Percentiles rank a stretch among this genome's conserved stretches.
Evolutionary conservation across 92 coral and sea anemone species (phyloP).

Genomic region (Siderastrea siderea): DNA sequence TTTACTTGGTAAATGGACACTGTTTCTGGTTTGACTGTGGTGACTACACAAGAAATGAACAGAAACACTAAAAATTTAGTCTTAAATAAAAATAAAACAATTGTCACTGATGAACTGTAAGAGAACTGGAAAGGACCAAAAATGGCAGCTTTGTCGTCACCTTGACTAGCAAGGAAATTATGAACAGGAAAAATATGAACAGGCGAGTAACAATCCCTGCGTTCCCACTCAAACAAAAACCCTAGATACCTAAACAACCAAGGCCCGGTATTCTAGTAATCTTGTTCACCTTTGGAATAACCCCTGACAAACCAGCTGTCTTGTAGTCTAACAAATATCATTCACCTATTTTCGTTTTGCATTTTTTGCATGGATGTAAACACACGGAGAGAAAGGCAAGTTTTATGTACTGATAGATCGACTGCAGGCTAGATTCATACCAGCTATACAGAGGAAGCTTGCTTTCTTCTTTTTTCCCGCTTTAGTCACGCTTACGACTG

Average conservation of each 20-base stretch:
- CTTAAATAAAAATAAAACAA: background rate
- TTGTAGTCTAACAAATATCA: background rate
- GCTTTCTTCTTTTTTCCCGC: conserved; percentile 98
- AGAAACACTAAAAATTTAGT: too few relatives aligned
- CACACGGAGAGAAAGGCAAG: background rate
- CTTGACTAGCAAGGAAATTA: background rate
- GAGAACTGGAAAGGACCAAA: background rate
- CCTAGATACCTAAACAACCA: background rate
- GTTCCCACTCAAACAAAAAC: background rate
- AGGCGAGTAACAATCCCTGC: background rate
- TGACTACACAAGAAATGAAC: conserved; percentile 65
- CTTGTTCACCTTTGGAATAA: background rate
- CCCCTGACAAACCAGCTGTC: background rate
- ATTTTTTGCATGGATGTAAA: background rate
- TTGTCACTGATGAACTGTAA: background rate
- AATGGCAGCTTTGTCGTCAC: too few relatives aligned
- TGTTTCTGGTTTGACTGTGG: conserved; percentile 92
- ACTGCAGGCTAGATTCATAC: conserved; percentile 42
- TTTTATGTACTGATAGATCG: background rate
- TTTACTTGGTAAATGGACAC: conserved; percentile 97
- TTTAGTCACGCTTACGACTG: conserved; percentile 95
- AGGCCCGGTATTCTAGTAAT: background rate
- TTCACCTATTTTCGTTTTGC: too few relatives aligned
- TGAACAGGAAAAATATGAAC: background rate
- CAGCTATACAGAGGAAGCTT: conserved; percentile 97